phyloP scores from a whole-genome alignment of 2,113 vertebrate genomes.

The Myotis yumanensis region DNA sequence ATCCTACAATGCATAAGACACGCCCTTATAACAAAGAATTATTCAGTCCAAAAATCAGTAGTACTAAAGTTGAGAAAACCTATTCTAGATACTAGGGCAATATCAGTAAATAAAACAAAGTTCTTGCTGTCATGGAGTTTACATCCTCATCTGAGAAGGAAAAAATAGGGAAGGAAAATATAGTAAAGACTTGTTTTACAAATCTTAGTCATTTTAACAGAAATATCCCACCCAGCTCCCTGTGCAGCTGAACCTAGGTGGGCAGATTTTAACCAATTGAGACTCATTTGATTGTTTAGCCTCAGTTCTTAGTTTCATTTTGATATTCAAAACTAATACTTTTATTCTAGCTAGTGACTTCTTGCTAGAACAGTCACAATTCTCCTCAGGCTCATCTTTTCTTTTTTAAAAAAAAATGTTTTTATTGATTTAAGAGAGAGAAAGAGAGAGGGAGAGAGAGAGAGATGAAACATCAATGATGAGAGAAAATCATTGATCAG shows the following conservation, averaged over 20 bases:
- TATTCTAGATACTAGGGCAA: background rate
- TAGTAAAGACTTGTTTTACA: background rate
- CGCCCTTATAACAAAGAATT: background rate
- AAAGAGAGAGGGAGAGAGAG: too few relatives aligned
- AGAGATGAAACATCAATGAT: too few relatives aligned
- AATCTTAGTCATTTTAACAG: background rate
- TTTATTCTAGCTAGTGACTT: background rate
- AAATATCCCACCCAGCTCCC: background rate
- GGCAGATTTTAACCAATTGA: background rate
- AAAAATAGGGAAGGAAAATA: background rate
- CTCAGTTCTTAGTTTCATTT: background rate
- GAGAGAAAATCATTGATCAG: too few relatives aligned
- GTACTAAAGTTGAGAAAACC: background rate
- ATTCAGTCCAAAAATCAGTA: background rate
- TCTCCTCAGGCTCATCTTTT: background rate
- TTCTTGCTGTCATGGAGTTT: background rate
- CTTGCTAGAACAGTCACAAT: background rate
- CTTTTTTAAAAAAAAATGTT: too few relatives aligned
- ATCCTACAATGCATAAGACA: background rate
- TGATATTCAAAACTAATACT: constrained; percentile 27
- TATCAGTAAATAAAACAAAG: background rate
- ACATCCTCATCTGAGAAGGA: background rate
- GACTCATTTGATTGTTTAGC: background rate
- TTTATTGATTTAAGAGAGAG: too few relatives aligned
- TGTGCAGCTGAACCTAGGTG: background rate